Base-by-base conservation (phyloP, 2,113 vertebrate species). In the Tauraco erythrolophus region DNA sequence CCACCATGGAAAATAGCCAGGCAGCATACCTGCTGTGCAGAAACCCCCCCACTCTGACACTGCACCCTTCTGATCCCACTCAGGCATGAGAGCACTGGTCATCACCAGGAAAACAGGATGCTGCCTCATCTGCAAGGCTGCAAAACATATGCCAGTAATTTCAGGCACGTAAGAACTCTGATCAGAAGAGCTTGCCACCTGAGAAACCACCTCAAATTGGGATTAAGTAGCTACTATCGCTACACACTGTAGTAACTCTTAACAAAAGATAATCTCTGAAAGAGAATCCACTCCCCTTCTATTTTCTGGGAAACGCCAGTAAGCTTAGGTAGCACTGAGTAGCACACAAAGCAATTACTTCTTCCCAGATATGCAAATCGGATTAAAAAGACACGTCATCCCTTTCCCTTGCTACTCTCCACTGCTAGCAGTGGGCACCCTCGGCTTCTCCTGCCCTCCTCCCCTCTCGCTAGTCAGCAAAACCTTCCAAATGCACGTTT, bases 361-460 rank as follows among this genome's bases (percentile, higher is more conserved):
- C 61, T 92, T 74, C 76, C 71, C 89, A 91, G 65, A 89, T 88
- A 94, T 37, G 46, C 74, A 94, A 89, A 92, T 54, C 9, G 3
- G 82, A 97, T 96, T 95, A 76, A 92, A 96, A 94, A 92, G 81
- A 72, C 81, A 96, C 41, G 30, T 92, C 94, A 91, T 75, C 35
- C 65, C 79, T 87, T 72, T 72, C 50, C 45, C 54, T 75, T 77
- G 35, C 45, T 45, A 39, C 28, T 95, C 74, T 69, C 62, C 71
- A 54, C 21, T 43, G 71, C 74, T 88, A 72, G 68, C 86, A 89
- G 51, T 11, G 54, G 75, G 76, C 45, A 92, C 37, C 43, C 66
- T 74, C 5, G 0, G 70, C 24, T 91, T 84, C 62, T 79, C 48
- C 57, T 89, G 69, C 51, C 65, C 57, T 81, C 57, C 72, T 89